These are phyloP conservation scores for Parasteatoda lunata DNA, from an alignment of 2,888 invertebrate genomes.

Conservation along the genomic window DNA sequence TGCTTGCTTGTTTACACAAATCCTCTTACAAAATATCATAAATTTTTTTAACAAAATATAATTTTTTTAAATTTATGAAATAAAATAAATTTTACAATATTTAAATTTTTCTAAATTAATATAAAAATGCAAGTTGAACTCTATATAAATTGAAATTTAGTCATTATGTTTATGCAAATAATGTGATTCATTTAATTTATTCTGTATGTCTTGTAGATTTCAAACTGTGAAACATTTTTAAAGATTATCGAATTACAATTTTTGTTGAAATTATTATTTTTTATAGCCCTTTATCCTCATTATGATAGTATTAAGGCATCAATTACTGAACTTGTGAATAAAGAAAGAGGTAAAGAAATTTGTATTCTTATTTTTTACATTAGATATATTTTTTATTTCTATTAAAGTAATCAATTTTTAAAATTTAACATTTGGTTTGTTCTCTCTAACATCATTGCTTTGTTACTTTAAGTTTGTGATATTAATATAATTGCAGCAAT, in stretches of 20 bases:
- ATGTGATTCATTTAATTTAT: not conserved
- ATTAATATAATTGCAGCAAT: too few relatives aligned
- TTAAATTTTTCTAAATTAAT: too few relatives aligned
- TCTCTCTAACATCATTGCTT: too few relatives aligned
- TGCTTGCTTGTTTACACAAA: too few relatives aligned
- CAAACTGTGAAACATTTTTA: not conserved
- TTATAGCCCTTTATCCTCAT: not conserved
- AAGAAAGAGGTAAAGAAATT: not conserved
- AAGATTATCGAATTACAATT: not conserved
- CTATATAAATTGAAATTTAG: not conserved
- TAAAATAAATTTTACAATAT: not conserved
- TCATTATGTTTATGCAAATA: not conserved
- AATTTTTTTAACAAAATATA: too few relatives aligned
- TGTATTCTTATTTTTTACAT: too few relatives aligned
- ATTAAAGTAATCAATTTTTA: too few relatives aligned
- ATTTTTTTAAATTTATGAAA: not conserved
- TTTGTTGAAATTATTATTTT: not conserved
- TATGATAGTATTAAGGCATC: slow-evolving; percentile 2
- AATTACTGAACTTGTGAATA: not conserved
- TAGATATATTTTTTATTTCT: too few relatives aligned
- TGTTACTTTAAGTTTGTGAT: too few relatives aligned
- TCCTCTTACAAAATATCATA: too few relatives aligned
- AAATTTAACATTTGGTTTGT: too few relatives aligned
- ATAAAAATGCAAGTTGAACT: too few relatives aligned
- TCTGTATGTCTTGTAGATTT: not conserved